A percentile compares a stretch with the other conserved stretches of the same genome.
phyloP scores from a whole-genome alignment of 2,888 invertebrate species.

The Sphaeridia pumilis region DNA sequence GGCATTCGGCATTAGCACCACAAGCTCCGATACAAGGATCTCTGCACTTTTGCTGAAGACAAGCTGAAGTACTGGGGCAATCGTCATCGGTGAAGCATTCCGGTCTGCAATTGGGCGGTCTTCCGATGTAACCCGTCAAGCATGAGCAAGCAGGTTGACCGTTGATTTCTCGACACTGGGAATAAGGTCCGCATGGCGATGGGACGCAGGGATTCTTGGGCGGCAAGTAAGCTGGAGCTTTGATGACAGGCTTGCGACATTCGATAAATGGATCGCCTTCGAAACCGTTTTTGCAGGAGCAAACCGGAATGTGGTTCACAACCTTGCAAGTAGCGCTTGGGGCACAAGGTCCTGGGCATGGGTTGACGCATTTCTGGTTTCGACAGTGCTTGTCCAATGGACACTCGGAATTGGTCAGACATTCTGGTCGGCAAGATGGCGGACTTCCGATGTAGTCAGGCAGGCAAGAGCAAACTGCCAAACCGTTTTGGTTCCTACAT shows the following conservation, averaged over 20 bases:
- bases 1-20: conserved; percentile 37
- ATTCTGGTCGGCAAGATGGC: conserved; percentile 47
- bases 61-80: conserved; percentile 57
- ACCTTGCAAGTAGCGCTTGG: conserved; percentile 54
- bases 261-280: conserved; percentile 46
- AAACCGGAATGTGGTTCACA: conserved; percentile 56
- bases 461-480: conserved; percentile 31
- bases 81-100: conserved; percentile 28
- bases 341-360: conserved; percentile 45
- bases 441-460: conserved; percentile 23
- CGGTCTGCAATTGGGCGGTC: conserved; percentile 24
- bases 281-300: conserved; percentile 49
- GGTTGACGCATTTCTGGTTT: conserved; percentile 68
- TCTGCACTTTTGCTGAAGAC: conserved; percentile 64
- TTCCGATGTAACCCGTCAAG: conserved; percentile 41
- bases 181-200: conserved; percentile 42
- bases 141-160: conserved; percentile 47
- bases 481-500: conserved; percentile 24
- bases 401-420: conserved; percentile 57
- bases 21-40: conserved; percentile 37
- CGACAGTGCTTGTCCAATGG: conserved; percentile 53
- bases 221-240: conserved; percentile 36
- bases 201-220: conserved; percentile 36
- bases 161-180: conserved; percentile 45
- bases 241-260: conserved; percentile 39